Conservation (phyloP, 2,797 vertebrate species). For the Setipinna tenuifilis region DNA sequence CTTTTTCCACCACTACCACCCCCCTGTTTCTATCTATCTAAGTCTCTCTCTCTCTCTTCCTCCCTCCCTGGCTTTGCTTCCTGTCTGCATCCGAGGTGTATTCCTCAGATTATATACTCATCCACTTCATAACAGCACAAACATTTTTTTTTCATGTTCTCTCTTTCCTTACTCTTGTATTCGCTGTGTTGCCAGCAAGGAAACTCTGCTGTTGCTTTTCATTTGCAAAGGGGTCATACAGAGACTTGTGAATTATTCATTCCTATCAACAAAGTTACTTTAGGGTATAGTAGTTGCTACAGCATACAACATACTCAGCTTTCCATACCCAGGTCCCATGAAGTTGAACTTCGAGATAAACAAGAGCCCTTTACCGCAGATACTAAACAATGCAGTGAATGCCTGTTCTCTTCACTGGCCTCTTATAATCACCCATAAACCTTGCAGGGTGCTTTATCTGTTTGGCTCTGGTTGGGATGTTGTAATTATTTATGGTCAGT, state of each 20-base stretch:
- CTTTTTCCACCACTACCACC: background rate
- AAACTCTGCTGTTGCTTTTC: slow-evolving; percentile 30
- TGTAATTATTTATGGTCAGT: slow-evolving; percentile 22
- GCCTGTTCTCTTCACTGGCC: background rate
- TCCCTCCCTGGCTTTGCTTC: slow-evolving; percentile 59
- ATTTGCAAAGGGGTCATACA: slow-evolving; percentile 19
- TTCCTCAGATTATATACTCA: slow-evolving; percentile 51
- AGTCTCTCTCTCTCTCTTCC: slow-evolving; percentile 33
- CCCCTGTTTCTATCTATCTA: background rate
- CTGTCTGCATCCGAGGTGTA: slow-evolving; percentile 45
- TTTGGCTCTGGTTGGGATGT: background rate
- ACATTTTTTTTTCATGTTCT: slow-evolving; percentile 56
- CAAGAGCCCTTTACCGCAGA: background rate
- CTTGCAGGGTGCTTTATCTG: slow-evolving; percentile 6
- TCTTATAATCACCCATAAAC: slow-evolving; percentile 12
- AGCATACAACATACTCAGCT: background rate
- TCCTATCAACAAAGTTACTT: slow-evolving; percentile 10
- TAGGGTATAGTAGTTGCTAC: background rate
- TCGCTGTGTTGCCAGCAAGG: background rate
- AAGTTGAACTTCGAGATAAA: background rate
- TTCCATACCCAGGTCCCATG: background rate
- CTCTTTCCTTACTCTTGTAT: slow-evolving; percentile 47
- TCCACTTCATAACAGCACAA: slow-evolving; percentile 42
- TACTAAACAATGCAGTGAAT: slow-evolving; percentile 21
- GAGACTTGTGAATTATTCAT: slow-evolving; percentile 39